Evolutionary conservation across 37 sponge, comb jelly and placozoan species (phyloP), one percentile per base, ranked within the genome.

Genomic region (Aplysina aerophoba): DNA sequence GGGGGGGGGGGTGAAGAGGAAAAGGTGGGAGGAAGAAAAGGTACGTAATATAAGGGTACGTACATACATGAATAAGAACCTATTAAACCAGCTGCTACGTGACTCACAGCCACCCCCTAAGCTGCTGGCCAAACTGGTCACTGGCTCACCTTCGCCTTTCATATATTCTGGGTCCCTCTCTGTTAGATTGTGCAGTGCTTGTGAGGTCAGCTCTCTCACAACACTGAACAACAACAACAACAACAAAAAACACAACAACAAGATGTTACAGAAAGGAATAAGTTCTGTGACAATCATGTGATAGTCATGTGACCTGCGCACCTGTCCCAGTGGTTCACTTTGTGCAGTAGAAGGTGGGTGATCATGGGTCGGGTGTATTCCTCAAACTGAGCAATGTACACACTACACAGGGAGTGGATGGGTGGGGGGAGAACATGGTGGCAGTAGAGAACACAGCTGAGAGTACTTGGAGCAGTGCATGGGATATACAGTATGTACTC

Each of bases 321-420:
- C 93, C 91, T 90, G 93, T 94, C 94, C 96, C 99, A 98, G 88
- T 98, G 96, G 0, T 24, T 22, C 22, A 94, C 80, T 90, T 98
- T 98, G 64, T 40, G 21, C 35, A 81, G 66, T 36, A 90, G 41
- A 61, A 96, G 82, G 36, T 96, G 95, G 74, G 96, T 84, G 12
- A 98, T 89, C 0, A 98, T 85, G 0, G 95, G 83, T 1, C 69
- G 69, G 4, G 89, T 89, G 88, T 98, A 98, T 83, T 96, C 95
- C 28, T 87, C 55, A 67, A 61, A 96, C 74, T 85, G 81, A 0
- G 92, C 97, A 17, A 98, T 80, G 12, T 90, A 57, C 17, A 90
- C 87, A 63, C 94, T 92, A 55, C 39, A 39, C 12, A 77, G 58
- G 41, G 38, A 66, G 53, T 81, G 82, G 36, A 54, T 54, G 56